Conservation (phyloP, 2,113 vertebrate genomes). For the Lipotes vexillifer region DNA sequence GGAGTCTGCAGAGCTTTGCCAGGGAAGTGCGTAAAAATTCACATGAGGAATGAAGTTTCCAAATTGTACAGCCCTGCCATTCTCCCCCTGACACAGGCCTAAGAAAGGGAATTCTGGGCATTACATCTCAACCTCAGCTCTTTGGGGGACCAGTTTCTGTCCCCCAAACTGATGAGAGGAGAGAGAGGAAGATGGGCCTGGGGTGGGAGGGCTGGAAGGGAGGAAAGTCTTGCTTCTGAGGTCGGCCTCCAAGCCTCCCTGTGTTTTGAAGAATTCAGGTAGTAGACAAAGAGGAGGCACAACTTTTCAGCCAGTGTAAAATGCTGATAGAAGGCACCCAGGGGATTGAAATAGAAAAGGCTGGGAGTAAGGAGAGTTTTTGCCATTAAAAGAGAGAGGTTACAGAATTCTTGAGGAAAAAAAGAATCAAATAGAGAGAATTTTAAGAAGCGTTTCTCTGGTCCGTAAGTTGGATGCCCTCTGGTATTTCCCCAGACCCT, state of each 20-base stretch:
- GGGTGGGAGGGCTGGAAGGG: neutral
- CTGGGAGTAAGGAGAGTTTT: neutral
- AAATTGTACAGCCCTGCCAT: neutral
- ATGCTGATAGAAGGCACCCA: neutral
- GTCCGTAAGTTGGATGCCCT: neutral
- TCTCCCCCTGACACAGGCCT: fast-evolving
- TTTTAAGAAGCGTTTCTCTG: neutral
- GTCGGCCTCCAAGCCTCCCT: neutral
- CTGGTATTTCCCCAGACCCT: neutral
- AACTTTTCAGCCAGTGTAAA: neutral
- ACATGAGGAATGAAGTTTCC: neutral
- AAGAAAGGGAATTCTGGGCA: neutral
- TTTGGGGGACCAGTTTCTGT: neutral
- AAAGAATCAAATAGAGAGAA: neutral
- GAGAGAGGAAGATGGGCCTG: neutral
- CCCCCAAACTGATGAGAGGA: no score
- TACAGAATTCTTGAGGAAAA: neutral
- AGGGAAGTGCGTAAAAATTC: neutral
- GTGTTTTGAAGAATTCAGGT: neutral
- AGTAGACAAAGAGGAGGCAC: neutral
- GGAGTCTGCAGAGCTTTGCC: neutral
- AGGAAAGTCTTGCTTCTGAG: neutral
- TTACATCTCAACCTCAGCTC: neutral
- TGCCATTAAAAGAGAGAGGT: neutral
- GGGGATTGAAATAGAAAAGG: neutral